Conservation (phyloP, 53 echinoderm and acorn worm species). For the Pentamera pediparva region DNA sequence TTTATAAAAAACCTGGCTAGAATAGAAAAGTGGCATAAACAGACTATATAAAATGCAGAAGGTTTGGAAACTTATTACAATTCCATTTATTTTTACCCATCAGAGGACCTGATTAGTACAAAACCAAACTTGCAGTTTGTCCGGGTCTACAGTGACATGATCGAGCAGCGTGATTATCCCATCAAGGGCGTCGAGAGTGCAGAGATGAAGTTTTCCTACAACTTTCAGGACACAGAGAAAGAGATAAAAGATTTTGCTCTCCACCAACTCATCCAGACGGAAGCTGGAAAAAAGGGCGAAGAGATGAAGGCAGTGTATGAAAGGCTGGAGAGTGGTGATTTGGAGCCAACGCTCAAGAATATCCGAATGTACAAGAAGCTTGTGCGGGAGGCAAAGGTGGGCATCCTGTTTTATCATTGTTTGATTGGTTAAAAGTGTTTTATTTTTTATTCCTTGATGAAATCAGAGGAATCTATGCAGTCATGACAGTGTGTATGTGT, state of each 20-base stretch:
- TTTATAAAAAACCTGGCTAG: too few species aligned
- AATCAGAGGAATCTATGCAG: too few species aligned
- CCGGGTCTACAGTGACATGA: conserved; percentile 61
- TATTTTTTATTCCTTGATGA: too few species aligned
- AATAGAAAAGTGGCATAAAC: too few species aligned
- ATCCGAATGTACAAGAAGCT: neutral
- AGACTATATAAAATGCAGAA: too few species aligned
- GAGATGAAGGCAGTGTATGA: neutral
- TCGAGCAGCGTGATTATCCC: conserved; percentile 47
- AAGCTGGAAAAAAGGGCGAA: neutral
- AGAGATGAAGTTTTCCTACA: neutral
- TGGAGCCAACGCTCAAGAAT: neutral
- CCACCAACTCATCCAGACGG: conserved; percentile 45
- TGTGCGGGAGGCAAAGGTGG: neutral
- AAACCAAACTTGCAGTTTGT: conserved; percentile 3
- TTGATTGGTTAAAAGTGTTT: too few species aligned
- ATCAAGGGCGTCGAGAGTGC: conserved; percentile 36
- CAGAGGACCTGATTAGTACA: too few species aligned
- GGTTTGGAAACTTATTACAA: too few species aligned
- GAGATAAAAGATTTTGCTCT: conserved; percentile 33
- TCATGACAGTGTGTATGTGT: too few species aligned
- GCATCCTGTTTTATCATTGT: too few species aligned
- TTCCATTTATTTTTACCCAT: too few species aligned
- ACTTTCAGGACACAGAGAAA: conserved; percentile 14
- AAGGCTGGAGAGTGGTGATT: neutral